Evolutionary conservation across 2,797 vertebrate genomes (phyloP), one percentile per base, ranked within the genome.

Genomic region (Rhyacichthys aspro): DNA sequence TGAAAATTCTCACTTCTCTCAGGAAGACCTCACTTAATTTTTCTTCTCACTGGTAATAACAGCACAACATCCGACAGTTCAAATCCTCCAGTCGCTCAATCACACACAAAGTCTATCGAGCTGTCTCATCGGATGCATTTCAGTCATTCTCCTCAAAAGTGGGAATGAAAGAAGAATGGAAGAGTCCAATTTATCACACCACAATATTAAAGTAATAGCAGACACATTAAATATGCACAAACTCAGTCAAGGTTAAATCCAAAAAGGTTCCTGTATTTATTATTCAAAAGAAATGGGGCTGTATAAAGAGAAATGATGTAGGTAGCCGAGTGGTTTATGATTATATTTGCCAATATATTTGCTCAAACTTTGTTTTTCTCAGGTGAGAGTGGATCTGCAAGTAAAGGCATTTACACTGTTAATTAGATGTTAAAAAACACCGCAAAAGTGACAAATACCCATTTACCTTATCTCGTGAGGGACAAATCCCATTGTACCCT

Each of bases 401-500:
- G 11, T 38, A 11, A 6, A 38, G 37, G 2, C 37, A 11, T 10
- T 38, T 9, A 3, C 3, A 4, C 10, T 5, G 5, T 23, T 38
- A 2, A 38, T 38, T 38, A 38, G 37, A 38, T 11, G 37, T 38
- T 38, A 38, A 38, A n/a, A 2, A 11, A 38, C 11, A 38, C 37
- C 54, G n/a, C n/a, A n/a, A n/a, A 52, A 18, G 23, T 37, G 34
- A 64, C 55, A 72, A 78, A 82, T 55, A 57, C 59, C 72, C 44
- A 61, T 80, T 71, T 60, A 69, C 52, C 39, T 73, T 58, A 65
- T 61, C 63, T 59, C 58, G 58, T 43, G 60, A 69, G 66, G 72
- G 79, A 77, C 68, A 79, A 81, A 81, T 84, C 75, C 71, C 54
- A 42, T 12, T 14, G 55, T 57, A 61, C 34, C 43, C 23, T 8